Base-by-base conservation (phyloP, 2,888 invertebrate genomes). In the Nomada ruficornis region DNA sequence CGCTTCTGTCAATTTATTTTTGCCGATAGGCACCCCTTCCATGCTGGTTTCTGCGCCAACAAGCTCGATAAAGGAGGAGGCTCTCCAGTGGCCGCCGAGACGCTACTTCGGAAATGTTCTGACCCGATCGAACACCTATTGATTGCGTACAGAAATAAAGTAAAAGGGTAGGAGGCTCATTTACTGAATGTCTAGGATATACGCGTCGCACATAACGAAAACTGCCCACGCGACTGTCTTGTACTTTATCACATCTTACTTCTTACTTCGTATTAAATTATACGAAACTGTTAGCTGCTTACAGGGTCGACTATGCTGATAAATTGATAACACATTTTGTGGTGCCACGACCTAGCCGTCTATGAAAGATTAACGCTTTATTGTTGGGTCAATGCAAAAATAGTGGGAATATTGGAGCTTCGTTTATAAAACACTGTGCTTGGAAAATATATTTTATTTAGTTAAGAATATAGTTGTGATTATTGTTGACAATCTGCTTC, bases 61-160 rank as follows among this genome's bases (percentile, higher is more conserved):
- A 72, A 44, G 64, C 72, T 44, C 73, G 68, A 80, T 74, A 80
- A 84, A 78, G 77, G 71, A 75, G 69, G 65, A 84, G 81, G 62
- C 64, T 64, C 74, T 77, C 71, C 81, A 69, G 72, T 23, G 55
- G 68, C 62, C 65, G 55, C 60, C 68, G 83, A 83, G 85, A 83
- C 73, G 62, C 69, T 67, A 71, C 82, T 88, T 84, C 77, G 87
- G 86, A 87, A 89, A 89, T 81, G 68, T 89, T 86, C 82, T 83
- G 71, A 70, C 68, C 76, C 81, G 82, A 87, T 89, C 83, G 87
- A 89, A 84, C 81, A 75, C 47, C 74, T 89, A 90, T 89, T 77
- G 89, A 89, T 89, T 89, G 77, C 81, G 73, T 85, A 86, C 82
- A 72, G 84, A 84, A 89, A 89, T 89, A 89, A 89, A 89, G 74